Base-by-base conservation (phyloP, 1,140 invertebrate species). In the Drosophila lacteicornis region DNA sequence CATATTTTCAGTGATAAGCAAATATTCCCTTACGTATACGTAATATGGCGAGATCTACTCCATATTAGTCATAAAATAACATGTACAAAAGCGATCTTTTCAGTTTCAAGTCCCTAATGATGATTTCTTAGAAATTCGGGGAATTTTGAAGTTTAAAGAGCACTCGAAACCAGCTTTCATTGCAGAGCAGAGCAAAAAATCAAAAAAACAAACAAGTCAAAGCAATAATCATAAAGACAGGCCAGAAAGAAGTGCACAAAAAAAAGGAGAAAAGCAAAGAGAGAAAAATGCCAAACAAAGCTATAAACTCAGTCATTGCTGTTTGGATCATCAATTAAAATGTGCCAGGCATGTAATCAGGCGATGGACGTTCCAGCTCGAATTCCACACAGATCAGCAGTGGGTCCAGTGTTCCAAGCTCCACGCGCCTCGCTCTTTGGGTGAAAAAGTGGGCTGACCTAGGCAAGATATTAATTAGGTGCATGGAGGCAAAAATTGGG, bases 251-350 rank as follows among this genome's bases (percentile, higher is more conserved):
- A 69, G 50, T 75, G 36, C 38, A 25, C 65, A 70, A 11, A 71
- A 53, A 19, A 70, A 63, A 36, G 46, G 17, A 25, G 19, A 50
- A 17, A 42, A n/a, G 43, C 73, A 45, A 36, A 53, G 25, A 43
- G 70, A 47, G 46, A 56, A 71, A 58, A 74, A 73, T 36, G 58
- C 70, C 67, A 74, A 74, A 73, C 70, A 73, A 73, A 59, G 46
- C 68, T 60, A 73, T 73, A 74, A 74, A 60, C 57, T 42, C 58
- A 25, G 42, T 15, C 60, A 82, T 74, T 69, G 75, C 77, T 56
- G 53, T 57, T 80, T 79, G 79, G 43, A 58, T 62, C 83, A 82
- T 86, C 80, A 87, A 88, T 87, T 80, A 88, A 88, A 88, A 80
- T 75, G 57, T 75, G 49, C 42, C 55, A 60, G 53, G 59, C 62